Evolutionary conservation across 1,140 invertebrate species (phyloP).

Genomic region (Lordiphosa mommai): DNA sequence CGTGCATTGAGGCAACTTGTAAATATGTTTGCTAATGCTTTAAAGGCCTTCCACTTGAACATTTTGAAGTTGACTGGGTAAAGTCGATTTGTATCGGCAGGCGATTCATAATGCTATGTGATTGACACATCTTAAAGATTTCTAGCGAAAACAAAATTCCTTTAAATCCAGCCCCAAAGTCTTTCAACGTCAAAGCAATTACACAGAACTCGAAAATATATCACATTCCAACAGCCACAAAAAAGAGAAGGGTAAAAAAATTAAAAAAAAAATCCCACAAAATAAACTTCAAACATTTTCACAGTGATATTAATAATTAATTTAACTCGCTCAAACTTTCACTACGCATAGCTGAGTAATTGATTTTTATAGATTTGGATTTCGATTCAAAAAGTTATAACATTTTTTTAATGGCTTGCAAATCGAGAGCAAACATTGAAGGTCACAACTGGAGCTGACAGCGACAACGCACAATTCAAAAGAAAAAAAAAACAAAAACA

Average conservation of each 20-base stretch:
- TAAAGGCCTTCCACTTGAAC: slow-evolving; percentile 38
- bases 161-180: neutral
- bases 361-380: slow-evolving; percentile 58
- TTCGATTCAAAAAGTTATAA: slow-evolving; percentile 43
- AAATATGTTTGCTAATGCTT: slow-evolving; percentile 24
- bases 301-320: slow-evolving; percentile 54
- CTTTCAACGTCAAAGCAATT: slow-evolving; percentile 7
- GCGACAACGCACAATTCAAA: slow-evolving; percentile 60
- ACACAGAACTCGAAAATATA: slow-evolving; percentile 2
- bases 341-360: slow-evolving; percentile 59
- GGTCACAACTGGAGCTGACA: slow-evolving; percentile 48
- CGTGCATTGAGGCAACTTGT: slow-evolving; percentile 38
- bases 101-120: neutral
- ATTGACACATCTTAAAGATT: slow-evolving; percentile 4
- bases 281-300: too few relatives aligned
- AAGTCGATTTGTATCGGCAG: slow-evolving; percentile 39
- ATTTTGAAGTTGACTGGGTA: slow-evolving; percentile 31
- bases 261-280: too few relatives aligned
- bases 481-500: slow-evolving; percentile 16
- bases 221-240: neutral
- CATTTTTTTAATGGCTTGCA: slow-evolving; percentile 60
- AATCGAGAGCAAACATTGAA: slow-evolving; percentile 58
- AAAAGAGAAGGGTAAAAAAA: slow-evolving; percentile 10
- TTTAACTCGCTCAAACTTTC: slow-evolving; percentile 51
- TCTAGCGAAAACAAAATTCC: neutral